phyloP scores from a whole-genome alignment of 2,113 vertebrate species.

The Apodemus sylvaticus region DNA sequence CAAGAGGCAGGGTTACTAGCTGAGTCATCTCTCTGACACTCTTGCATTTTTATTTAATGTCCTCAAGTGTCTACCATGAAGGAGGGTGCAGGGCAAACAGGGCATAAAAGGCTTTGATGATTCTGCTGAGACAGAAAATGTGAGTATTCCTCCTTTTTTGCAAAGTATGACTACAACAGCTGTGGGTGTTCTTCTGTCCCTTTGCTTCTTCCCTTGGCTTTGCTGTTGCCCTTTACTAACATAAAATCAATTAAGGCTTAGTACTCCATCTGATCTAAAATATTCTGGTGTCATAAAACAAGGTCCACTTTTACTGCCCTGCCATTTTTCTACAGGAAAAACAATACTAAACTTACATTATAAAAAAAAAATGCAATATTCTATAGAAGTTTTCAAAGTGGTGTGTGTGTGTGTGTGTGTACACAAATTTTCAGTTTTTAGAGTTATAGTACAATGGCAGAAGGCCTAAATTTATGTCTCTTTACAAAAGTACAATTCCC shows the following conservation, averaged over 20 bases:
- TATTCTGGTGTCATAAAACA: conserved; percentile 68
- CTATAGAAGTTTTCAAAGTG: conserved; percentile 64
- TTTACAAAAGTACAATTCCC: conserved; percentile 59
- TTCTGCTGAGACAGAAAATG: conserved; percentile 25
- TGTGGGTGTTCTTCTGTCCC: neutral
- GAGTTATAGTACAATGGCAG: conserved; percentile 44
- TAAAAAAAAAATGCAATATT: conserved; percentile 70
- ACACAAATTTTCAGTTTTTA: conserved; percentile 64
- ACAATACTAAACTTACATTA: conserved; percentile 62
- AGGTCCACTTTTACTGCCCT: conserved; percentile 66
- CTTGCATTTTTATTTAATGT: conserved; percentile 29
- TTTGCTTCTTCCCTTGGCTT: neutral
- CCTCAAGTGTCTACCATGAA: neutral
- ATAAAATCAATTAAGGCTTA: conserved; percentile 72
- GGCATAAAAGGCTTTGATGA: neutral
- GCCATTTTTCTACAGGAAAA: conserved; percentile 64
- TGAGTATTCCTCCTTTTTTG: conserved; percentile 16
- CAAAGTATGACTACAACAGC: neutral
- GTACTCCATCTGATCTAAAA: conserved; percentile 75
- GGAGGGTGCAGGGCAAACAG: neutral
- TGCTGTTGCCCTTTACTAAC: neutral
- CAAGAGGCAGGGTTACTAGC: too few species aligned
- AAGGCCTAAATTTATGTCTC: conserved; percentile 59
- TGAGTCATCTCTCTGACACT: neutral
- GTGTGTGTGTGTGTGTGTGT: neutral